phyloP scores from a whole-genome alignment of 92 coral and sea anemone genomes.

The Pocillopora meandrina region DNA sequence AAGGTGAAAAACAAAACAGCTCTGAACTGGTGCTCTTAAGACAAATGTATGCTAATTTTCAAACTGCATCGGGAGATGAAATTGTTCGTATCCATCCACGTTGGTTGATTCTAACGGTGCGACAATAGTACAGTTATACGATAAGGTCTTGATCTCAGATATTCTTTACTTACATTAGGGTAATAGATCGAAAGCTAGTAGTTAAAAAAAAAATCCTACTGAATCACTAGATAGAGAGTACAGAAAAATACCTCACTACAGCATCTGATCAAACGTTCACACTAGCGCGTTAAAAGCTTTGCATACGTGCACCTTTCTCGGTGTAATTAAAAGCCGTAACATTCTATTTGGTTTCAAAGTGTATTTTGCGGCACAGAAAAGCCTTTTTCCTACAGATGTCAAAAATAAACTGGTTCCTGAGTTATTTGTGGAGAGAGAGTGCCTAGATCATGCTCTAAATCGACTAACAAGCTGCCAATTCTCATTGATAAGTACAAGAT shows the following conservation, averaged over 20 bases:
- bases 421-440: neutral
- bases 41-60: slow-evolving; percentile 32
- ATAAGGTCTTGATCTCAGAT: neutral
- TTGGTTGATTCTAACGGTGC: slow-evolving; percentile 12
- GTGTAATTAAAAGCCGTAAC: neutral
- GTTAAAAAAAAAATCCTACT: slow-evolving; percentile 19
- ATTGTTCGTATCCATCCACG: neutral
- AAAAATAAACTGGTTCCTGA: neutral
- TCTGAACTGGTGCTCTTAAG: neutral
- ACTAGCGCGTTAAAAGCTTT: neutral
- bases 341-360: neutral
- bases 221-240: slow-evolving; percentile 32
- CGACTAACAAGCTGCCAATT: neutral
- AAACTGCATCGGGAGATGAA: neutral
- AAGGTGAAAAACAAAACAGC: neutral
- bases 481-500: neutral
- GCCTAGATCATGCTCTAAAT: neutral
- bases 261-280: slow-evolving; percentile 31
- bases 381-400: slow-evolving; percentile 17
- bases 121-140: neutral
- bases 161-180: no score
- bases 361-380: slow-evolving; percentile 10
- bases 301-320: neutral
- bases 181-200: neutral
- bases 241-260: slow-evolving; percentile 1